Percentiles rank a stretch among this genome's conserved stretches.
phyloP scores from a whole-genome alignment of 2,888 invertebrate genomes.

The Stenchaetothrips biformis region DNA sequence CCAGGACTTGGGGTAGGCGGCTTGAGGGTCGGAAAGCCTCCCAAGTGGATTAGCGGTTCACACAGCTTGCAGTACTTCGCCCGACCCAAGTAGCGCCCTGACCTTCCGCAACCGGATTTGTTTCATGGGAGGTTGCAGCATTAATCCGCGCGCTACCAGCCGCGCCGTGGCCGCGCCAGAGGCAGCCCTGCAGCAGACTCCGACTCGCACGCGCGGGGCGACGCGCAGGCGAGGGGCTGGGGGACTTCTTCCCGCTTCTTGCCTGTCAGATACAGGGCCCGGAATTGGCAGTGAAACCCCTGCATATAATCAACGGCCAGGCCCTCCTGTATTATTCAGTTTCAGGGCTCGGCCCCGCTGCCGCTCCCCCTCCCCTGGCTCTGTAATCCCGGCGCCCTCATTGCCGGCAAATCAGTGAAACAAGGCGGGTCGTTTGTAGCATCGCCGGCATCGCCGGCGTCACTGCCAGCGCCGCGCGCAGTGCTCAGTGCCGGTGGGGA shows the following conservation, averaged over 20 bases:
- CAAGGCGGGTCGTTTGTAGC: not conserved
- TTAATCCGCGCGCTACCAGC: too few species aligned
- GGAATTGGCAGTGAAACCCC: conserved; percentile 20
- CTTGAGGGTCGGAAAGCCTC: too few species aligned
- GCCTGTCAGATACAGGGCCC: conserved; percentile 4
- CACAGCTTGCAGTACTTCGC: too few species aligned
- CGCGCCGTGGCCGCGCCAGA: too few species aligned
- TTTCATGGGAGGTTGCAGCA: too few species aligned
- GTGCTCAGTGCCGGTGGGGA: not conserved
- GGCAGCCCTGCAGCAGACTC: too few species aligned
- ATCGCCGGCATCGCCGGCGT: not conserved
- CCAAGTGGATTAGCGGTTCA: too few species aligned
- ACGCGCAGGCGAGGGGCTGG: not conserved
- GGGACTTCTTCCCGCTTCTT: conserved; percentile 17
- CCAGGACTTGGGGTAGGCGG: too few species aligned
- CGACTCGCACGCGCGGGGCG: not conserved
- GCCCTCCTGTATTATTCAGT: conserved; percentile 19
- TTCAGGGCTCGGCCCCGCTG: not conserved
- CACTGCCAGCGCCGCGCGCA: too few species aligned
- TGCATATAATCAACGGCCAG: conserved; percentile 15
- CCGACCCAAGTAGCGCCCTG: too few species aligned
- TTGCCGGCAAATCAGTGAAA: conserved; percentile 18
- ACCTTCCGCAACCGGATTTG: too few species aligned
- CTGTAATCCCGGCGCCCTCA: not conserved
- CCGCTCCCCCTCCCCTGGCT: not conserved